A percentile compares a stretch with the other conserved stretches of the same genome.
These are phyloP conservation scores for Poecilia gillii DNA, from an alignment of 2,797 vertebrate species.

Conservation along the genomic window DNA sequence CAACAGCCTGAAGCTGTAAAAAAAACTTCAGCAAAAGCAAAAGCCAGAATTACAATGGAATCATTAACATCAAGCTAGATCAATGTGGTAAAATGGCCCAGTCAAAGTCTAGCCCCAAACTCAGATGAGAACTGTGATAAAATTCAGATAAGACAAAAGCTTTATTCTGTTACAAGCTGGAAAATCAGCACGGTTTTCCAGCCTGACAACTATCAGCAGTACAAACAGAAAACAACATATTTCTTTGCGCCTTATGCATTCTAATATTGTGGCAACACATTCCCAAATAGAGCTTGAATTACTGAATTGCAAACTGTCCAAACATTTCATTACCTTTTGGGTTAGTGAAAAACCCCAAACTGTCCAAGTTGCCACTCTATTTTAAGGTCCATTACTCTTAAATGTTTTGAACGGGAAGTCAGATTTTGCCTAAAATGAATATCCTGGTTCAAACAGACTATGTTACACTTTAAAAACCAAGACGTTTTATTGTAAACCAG, in stretches of 20 bases:
- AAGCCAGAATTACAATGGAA: not conserved
- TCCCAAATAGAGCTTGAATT: not conserved
- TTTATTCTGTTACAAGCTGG: not conserved
- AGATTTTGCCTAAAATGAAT: not conserved
- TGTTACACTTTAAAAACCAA: slow-evolving; percentile 33
- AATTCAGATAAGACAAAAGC: not conserved
- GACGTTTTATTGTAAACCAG: slow-evolving; percentile 45
- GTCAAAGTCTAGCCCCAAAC: not conserved
- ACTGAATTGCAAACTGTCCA: not conserved
- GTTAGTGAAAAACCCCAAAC: not conserved
- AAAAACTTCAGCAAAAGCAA: not conserved
- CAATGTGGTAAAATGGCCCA: not conserved
- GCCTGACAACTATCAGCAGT: not conserved
- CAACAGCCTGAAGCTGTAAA: not conserved
- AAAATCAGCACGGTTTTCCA: not conserved
- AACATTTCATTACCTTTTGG: not conserved
- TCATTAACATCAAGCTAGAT: not conserved
- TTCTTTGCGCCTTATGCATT: not conserved
- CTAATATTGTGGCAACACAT: not conserved
- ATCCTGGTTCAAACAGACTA: slow-evolving; percentile 12
- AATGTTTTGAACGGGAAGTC: not conserved
- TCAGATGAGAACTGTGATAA: not conserved
- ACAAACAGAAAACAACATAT: not conserved
- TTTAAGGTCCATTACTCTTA: not conserved
- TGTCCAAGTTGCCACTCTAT: not conserved